Percentiles rank a stretch among this genome's conserved stretches.
phyloP scores from a whole-genome alignment of 37 sponge, comb jelly and placozoan species.

The Chondrilla cf. caribensis region DNA sequence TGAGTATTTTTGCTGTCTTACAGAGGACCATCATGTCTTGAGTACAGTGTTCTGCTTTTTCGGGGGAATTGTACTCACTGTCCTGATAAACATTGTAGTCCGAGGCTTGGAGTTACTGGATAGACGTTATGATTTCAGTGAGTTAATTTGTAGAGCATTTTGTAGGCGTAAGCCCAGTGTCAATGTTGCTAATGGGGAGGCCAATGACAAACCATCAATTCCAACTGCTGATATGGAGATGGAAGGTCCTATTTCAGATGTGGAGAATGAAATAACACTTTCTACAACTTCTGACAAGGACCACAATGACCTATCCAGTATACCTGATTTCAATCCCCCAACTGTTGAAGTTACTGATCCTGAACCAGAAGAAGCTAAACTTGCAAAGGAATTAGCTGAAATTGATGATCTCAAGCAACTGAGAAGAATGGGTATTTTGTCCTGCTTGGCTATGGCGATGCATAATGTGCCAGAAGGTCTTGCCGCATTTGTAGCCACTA shows the following conservation, averaged over 20 bases:
- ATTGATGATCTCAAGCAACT: not conserved
- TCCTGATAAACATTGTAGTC: conserved; percentile 44
- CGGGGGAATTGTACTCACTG: conserved; percentile 55
- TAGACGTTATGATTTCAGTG: not conserved
- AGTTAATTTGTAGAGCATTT: too few species aligned
- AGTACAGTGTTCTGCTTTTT: conserved; percentile 46
- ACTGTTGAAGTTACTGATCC: not conserved
- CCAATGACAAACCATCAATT: too few species aligned
- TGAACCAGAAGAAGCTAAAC: not conserved
- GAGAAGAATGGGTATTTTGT: conserved; percentile 20
- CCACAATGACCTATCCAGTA: too few species aligned
- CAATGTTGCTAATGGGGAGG: too few species aligned
- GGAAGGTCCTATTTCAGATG: too few species aligned
- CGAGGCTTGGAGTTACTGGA: conserved; percentile 33
- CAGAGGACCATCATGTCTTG: conserved; percentile 28
- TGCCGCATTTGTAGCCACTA: conserved; percentile 66
- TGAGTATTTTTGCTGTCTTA: conserved; percentile 57
- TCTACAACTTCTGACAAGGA: too few species aligned
- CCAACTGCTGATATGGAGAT: too few species aligned
- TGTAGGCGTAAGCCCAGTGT: too few species aligned
- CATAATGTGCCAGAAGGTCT: conserved; percentile 80
- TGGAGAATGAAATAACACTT: too few species aligned
- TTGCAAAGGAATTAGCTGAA: not conserved
- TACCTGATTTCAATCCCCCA: too few species aligned
- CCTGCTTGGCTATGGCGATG: conserved; percentile 62